Percentiles rank a stretch among this genome's conserved stretches.
Evolutionary conservation across 2,113 vertebrate species (phyloP).

Genomic region (Ranitomeya variabilis): DNA sequence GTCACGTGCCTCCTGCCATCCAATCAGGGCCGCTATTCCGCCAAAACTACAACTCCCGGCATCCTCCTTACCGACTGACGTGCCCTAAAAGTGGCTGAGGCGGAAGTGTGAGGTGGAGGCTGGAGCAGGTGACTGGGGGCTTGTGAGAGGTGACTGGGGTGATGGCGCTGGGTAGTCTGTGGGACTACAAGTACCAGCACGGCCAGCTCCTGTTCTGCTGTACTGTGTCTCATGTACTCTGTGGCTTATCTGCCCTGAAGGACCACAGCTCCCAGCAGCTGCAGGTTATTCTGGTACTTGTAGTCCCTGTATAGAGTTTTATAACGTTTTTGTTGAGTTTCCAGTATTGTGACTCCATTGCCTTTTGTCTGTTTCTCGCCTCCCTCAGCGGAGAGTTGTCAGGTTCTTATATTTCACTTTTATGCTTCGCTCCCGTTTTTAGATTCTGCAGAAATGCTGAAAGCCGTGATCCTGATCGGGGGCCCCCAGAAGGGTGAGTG

Average conservation of each 20-base stretch:
- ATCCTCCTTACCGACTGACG: conserved; percentile 16
- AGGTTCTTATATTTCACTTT: not conserved
- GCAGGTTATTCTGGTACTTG: not conserved
- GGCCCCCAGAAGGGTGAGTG: conserved; percentile 93
- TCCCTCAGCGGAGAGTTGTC: too few species aligned
- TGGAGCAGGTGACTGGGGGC: not conserved
- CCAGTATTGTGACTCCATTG: too few species aligned
- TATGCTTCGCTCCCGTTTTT: not conserved
- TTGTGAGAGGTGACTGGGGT: not conserved
- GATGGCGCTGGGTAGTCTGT: not conserved
- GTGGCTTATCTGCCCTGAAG: not conserved
- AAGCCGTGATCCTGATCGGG: conserved; percentile 93
- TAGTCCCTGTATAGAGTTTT: not conserved
- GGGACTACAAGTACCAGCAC: not conserved
- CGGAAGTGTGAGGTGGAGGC: conserved; percentile 1
- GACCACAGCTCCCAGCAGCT: not conserved
- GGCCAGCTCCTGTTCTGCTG: not conserved
- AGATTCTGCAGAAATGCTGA: conserved; percentile 76
- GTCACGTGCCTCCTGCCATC: not conserved
- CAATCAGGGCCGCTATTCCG: not conserved
- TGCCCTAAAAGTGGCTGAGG: conserved; percentile 5
- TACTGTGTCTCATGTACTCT: not conserved
- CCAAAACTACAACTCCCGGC: conserved; percentile 21
- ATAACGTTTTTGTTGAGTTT: too few species aligned
- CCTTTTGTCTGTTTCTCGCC: too few species aligned